phyloP scores from a whole-genome alignment of 2,113 vertebrate genomes.

The Tragulus kanchil region DNA sequence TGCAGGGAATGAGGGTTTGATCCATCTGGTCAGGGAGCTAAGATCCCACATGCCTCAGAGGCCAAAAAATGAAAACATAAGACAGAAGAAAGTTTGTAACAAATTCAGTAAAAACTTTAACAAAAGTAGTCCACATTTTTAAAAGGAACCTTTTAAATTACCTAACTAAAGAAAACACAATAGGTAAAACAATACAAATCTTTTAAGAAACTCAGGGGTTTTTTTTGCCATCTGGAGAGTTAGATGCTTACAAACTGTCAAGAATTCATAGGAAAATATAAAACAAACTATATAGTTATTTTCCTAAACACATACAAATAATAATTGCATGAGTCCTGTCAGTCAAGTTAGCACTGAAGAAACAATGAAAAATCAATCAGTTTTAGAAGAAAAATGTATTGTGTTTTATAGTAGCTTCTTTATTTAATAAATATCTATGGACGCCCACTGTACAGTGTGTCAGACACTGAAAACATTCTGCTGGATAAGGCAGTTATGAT shows the following conservation, averaged over 20 bases:
- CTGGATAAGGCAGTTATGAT: neutral
- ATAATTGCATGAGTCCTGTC: constrained; percentile 13
- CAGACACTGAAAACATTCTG: neutral
- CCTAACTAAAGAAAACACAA: constrained; percentile 31
- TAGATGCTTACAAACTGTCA: neutral
- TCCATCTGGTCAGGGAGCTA: neutral
- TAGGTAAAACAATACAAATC: neutral
- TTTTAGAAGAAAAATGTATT: neutral
- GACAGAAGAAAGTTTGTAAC: neutral
- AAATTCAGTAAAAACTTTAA: neutral
- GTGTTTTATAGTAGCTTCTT: neutral
- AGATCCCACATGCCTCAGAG: neutral
- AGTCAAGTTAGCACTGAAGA: neutral
- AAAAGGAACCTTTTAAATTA: neutral
- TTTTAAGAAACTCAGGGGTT: constrained; percentile 7
- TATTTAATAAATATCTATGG: constrained; percentile 6
- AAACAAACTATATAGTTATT: constrained; percentile 13
- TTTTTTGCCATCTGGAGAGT: neutral
- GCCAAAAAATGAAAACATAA: neutral
- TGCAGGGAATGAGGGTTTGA: neutral
- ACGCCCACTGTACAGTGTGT: neutral
- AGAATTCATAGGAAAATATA: constrained; percentile 26
- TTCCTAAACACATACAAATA: neutral
- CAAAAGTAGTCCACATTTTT: neutral
- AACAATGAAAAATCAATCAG: neutral